Conservation (phyloP, 2,888 invertebrate genomes). For the Ectobius pallidus region DNA sequence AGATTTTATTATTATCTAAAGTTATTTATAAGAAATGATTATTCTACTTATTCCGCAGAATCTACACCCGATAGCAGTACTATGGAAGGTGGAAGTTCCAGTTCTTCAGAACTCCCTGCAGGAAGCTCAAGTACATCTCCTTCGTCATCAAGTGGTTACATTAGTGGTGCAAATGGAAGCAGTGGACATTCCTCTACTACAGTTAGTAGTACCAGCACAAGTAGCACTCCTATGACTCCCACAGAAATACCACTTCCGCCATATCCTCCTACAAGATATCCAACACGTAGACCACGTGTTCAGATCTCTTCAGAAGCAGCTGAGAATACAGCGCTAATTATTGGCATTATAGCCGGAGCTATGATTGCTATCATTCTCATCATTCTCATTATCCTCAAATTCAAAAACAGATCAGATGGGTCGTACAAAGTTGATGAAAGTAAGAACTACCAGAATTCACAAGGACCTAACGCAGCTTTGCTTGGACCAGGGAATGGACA, state of each 20-base stretch:
- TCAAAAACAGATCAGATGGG: slow-evolving; percentile 81
- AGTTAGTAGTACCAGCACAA: neutral
- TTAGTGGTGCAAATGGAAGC: neutral
- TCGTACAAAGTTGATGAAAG: slow-evolving; percentile 93
- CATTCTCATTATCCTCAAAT: slow-evolving; percentile 87
- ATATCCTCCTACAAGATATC: slow-evolving; percentile 49
- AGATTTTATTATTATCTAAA: too few species aligned
- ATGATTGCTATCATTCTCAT: slow-evolving; percentile 89
- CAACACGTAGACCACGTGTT: slow-evolving; percentile 52
- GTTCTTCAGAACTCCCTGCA: slow-evolving; percentile 36
- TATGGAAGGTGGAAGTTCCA: slow-evolving; percentile 11
- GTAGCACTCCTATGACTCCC: slow-evolving; percentile 45
- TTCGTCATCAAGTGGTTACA: neutral
- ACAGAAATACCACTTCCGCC: slow-evolving; percentile 43
- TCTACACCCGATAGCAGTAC: slow-evolving; percentile 5
- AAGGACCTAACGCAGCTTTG: slow-evolving; percentile 80
- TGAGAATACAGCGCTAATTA: slow-evolving; percentile 77
- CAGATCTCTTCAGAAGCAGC: slow-evolving; percentile 70
- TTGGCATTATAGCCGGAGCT: slow-evolving; percentile 89
- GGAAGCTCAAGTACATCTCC: slow-evolving; percentile 1
- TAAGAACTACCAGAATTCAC: slow-evolving; percentile 66
- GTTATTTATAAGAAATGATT: too few species aligned
- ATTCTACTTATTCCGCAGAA: slow-evolving; percentile 2
- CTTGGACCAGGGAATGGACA: slow-evolving; percentile 54
- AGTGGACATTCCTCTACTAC: neutral